These are phyloP conservation scores for Xerus inauris DNA, from an alignment of 2,113 vertebrate species.

Conservation along the genomic window DNA sequence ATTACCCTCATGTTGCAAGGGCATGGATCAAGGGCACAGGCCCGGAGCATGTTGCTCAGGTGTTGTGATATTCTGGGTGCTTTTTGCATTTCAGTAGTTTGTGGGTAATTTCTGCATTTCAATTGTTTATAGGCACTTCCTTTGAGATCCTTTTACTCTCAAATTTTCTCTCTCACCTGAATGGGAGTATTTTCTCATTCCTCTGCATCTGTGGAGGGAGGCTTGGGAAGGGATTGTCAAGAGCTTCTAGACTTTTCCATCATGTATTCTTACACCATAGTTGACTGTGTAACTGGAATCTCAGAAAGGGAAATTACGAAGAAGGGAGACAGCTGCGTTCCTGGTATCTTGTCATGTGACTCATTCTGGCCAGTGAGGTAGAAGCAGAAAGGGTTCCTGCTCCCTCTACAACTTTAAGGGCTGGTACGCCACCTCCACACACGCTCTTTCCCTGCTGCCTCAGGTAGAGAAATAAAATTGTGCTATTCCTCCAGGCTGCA, in stretches of 20 bases:
- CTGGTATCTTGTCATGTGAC: not conserved
- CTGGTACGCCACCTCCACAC: fast-evolving
- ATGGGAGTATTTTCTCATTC: too few species aligned
- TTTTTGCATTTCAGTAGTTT: too few species aligned
- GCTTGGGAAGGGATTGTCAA: not conserved
- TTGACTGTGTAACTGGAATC: not conserved
- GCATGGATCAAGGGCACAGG: too few species aligned
- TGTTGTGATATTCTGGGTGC: too few species aligned
- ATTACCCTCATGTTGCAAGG: too few species aligned
- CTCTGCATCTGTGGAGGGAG: not conserved
- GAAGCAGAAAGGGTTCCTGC: fast-evolving
- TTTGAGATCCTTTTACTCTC: too few species aligned
- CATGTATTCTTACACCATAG: not conserved
- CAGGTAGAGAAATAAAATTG: too few species aligned
- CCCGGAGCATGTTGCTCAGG: too few species aligned
- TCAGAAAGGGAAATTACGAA: not conserved
- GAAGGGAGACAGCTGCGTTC: not conserved
- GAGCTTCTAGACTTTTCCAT: not conserved
- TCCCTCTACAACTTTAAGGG: not conserved
- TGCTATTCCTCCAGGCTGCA: not conserved
- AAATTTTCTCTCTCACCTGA: too few species aligned
- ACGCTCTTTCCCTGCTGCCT: not conserved
- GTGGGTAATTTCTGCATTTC: too few species aligned
- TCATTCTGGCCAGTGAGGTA: not conserved
- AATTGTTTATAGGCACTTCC: too few species aligned